Evolutionary conservation across 2,888 invertebrate genomes (phyloP).

Genomic region (Oscheius sp.): DNA sequence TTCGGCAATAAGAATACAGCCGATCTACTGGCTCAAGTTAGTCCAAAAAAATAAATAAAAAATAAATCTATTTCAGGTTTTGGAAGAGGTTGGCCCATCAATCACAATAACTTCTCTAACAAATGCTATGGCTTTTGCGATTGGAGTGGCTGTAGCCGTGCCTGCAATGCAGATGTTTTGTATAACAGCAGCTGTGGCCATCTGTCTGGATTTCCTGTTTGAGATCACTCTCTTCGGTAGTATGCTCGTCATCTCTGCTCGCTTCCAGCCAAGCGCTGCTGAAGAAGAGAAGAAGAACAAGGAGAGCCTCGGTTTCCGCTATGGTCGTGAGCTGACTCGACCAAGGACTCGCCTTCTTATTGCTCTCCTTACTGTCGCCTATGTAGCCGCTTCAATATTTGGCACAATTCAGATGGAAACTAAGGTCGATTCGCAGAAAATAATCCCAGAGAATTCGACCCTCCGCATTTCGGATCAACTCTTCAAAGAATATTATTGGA

Average conservation of each 20-base stretch:
- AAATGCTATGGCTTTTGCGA: constrained; percentile 41
- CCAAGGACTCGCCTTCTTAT: constrained; percentile 13
- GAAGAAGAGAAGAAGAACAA: background rate
- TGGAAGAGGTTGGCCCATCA: constrained; percentile 39
- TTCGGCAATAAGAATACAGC: constrained; percentile 14
- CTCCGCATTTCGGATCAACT: constrained; percentile 32
- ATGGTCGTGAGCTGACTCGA: constrained; percentile 21
- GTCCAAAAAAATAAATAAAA: background rate
- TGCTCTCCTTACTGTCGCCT: constrained; percentile 3
- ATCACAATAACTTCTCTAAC: constrained; percentile 40
- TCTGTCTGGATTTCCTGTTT: constrained; percentile 39
- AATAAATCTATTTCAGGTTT: constrained; percentile 10
- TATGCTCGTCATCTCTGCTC: constrained; percentile 33
- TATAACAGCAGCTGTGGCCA: constrained; percentile 36
- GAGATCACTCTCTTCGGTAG: constrained; percentile 39
- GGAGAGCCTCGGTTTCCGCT: background rate
- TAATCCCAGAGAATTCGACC: constrained; percentile 38
- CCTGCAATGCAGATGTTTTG: constrained; percentile 47
- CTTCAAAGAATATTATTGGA: constrained; percentile 36
- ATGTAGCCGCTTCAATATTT: constrained; percentile 29
- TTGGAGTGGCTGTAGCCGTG: constrained; percentile 33
- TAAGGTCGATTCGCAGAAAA: constrained; percentile 35
- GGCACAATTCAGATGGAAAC: constrained; percentile 33
- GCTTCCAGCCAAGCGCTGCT: too few relatives aligned
- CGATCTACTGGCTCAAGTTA: constrained; percentile 19